A percentile compares a stretch with the other conserved stretches of the same genome.
Conservation (phyloP, 2,113 vertebrate genomes). For the Alces alces region DNA sequence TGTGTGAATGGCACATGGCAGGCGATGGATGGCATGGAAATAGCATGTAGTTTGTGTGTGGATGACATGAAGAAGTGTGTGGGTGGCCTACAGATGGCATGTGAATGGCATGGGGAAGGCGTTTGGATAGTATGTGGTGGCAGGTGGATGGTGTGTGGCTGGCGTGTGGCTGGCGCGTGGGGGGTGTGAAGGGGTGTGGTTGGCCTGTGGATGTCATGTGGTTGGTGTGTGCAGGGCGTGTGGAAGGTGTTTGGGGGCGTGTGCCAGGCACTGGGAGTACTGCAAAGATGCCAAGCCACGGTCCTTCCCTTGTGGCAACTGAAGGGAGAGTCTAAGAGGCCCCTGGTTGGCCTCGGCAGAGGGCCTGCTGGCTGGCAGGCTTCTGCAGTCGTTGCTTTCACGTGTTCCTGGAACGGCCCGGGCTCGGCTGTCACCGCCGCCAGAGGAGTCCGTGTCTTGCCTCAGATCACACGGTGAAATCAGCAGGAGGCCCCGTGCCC, state of each 20-base stretch:
- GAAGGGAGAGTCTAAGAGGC: not conserved
- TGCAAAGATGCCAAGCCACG: not conserved
- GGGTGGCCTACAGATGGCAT: not conserved
- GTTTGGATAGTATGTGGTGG: not conserved
- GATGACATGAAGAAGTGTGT: not conserved
- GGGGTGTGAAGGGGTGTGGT: not conserved
- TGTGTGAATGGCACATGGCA: not conserved
- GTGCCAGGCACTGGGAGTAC: not conserved
- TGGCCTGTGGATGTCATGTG: not conserved
- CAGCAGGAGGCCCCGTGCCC: not conserved
- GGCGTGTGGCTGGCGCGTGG: accelerated
- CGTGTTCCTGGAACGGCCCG: accelerated
- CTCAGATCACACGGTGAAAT: not conserved
- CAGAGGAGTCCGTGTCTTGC: not conserved
- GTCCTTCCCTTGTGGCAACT: not conserved
- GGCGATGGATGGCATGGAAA: not conserved
- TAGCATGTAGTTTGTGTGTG: not conserved
- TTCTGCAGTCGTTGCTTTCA: not conserved
- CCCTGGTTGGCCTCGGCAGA: accelerated
- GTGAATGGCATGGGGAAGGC: not conserved
- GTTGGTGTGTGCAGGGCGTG: not conserved
- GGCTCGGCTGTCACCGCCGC: not conserved
- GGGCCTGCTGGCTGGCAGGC: not conserved
- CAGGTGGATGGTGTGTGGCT: not conserved
- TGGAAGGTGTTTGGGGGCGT: not conserved